phyloP scores from a whole-genome alignment of 1,140 invertebrate genomes.

The Formica exsecta region DNA sequence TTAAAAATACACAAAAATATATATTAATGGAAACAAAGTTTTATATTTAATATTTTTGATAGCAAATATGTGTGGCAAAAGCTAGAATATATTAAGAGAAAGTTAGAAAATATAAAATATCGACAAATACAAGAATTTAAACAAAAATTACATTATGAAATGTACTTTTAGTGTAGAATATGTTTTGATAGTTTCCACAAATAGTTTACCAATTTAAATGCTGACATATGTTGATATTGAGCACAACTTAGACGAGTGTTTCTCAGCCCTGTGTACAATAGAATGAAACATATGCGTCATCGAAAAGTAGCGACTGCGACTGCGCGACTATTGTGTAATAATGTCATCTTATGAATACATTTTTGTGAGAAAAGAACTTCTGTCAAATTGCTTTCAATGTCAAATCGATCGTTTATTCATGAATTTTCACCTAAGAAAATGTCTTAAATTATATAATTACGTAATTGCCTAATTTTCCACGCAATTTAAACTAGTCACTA shows the following conservation, averaged over 20 bases:
- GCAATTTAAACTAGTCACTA: neutral
- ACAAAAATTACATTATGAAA: neutral
- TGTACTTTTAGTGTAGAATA: neutral
- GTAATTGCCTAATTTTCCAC: too few species aligned
- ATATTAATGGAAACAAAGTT: too few species aligned
- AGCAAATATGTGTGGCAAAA: too few species aligned
- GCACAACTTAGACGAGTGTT: too few species aligned
- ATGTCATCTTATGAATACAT: neutral
- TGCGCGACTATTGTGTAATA: neutral
- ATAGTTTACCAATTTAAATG: too few species aligned
- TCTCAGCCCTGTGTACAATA: neutral
- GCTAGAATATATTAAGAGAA: too few species aligned
- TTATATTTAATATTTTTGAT: too few species aligned
- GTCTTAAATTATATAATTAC: neutral
- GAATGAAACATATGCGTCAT: neutral
- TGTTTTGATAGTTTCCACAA: too few species aligned
- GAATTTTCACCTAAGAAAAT: neutral
- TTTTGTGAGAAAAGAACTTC: neutral
- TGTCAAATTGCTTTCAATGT: conserved; percentile 6
- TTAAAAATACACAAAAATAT: too few species aligned
- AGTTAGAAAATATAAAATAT: neutral
- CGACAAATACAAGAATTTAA: neutral
- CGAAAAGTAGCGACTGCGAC: neutral
- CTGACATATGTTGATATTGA: too few species aligned
- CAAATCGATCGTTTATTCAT: neutral